Evolutionary conservation across 23 tunicate genomes (phyloP).

Genomic region (Halocynthia roretzi): DNA sequence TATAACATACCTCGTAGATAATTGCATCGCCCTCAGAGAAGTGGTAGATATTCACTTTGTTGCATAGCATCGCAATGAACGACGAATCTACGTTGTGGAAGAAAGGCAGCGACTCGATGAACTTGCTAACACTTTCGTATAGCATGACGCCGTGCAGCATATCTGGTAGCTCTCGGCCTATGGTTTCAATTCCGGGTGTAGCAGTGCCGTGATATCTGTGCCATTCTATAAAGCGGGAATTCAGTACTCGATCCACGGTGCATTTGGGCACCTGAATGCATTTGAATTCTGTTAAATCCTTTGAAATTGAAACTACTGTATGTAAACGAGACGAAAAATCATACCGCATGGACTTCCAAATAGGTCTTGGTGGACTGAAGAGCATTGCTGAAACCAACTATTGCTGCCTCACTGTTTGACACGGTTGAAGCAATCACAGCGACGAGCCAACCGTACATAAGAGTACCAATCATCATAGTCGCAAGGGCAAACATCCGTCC

Average conservation of each 20-base stretch:
- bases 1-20: slow-evolving; percentile 64
- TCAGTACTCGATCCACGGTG: slow-evolving; percentile 57
- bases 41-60: slow-evolving; percentile 44
- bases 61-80: slow-evolving; percentile 62
- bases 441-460: slow-evolving; percentile 92
- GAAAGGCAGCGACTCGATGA: slow-evolving; percentile 53
- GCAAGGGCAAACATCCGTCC: slow-evolving; percentile 49
- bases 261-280: slow-evolving; percentile 36
- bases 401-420: slow-evolving; percentile 48
- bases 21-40: slow-evolving; percentile 68
- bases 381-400: slow-evolving; percentile 38
- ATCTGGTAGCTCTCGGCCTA: slow-evolving; percentile 59
- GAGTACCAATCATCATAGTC: slow-evolving; percentile 72
- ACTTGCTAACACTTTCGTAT: slow-evolving; percentile 75
- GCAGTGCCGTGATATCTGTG: slow-evolving; percentile 66
- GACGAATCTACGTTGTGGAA: slow-evolving; percentile 62
- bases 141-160: slow-evolving; percentile 51
- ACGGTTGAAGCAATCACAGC: slow-evolving; percentile 82
- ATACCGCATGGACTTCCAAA: slow-evolving; percentile 59
- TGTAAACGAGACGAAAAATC: background rate
- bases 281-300: background rate
- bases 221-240: slow-evolving; percentile 68
- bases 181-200: slow-evolving; percentile 57
- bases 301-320: background rate
- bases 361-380: slow-evolving; percentile 60